A percentile compares a stretch with the other conserved stretches of the same genome.
These are phyloP conservation scores for Sycophila texana DNA, from an alignment of 2,888 invertebrate genomes.

Conservation along the genomic window DNA sequence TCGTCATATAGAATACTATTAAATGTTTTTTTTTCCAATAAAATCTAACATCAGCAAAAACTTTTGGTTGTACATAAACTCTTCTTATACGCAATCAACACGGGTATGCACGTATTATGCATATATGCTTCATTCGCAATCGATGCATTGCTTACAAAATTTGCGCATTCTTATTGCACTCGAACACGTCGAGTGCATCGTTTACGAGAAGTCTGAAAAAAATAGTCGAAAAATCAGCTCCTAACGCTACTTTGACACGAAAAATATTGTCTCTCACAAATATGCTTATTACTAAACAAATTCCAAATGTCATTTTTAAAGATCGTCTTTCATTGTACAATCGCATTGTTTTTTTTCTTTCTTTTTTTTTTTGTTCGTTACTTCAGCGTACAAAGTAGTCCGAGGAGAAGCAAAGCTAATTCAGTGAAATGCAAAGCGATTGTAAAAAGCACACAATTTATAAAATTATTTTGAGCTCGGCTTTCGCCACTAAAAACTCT, in stretches of 20 bases:
- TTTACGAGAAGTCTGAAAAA: constrained; percentile 5
- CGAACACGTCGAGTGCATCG: constrained; percentile 10
- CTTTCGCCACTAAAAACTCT: neutral
- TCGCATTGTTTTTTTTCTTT: neutral
- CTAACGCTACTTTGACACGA: constrained; percentile 48
- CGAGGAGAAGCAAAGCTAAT: neutral
- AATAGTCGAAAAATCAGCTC: constrained; percentile 18
- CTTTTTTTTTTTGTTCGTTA: neutral
- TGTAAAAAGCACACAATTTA: too few species aligned
- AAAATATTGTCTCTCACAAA: constrained; percentile 56
- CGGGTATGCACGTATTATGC: neutral
- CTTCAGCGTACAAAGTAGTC: constrained; percentile 2
- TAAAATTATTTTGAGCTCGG: too few species aligned
- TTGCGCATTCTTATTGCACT: constrained; percentile 20
- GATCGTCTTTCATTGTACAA: neutral
- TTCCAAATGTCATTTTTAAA: constrained; percentile 23
- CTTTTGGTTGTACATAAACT: constrained; percentile 11
- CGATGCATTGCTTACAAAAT: constrained; percentile 22
- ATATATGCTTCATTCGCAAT: constrained; percentile 10
- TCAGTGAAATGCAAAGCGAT: too few species aligned
- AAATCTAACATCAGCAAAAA: constrained; percentile 37
- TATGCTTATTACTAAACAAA: constrained; percentile 33
- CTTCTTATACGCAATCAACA: constrained; percentile 21
- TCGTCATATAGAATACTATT: neutral
- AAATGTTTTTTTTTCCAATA: constrained; percentile 31